Percentiles rank a stretch among this genome's conserved stretches.
Conservation (phyloP, 2,113 vertebrate genomes). For the Nematolebias whitei region DNA sequence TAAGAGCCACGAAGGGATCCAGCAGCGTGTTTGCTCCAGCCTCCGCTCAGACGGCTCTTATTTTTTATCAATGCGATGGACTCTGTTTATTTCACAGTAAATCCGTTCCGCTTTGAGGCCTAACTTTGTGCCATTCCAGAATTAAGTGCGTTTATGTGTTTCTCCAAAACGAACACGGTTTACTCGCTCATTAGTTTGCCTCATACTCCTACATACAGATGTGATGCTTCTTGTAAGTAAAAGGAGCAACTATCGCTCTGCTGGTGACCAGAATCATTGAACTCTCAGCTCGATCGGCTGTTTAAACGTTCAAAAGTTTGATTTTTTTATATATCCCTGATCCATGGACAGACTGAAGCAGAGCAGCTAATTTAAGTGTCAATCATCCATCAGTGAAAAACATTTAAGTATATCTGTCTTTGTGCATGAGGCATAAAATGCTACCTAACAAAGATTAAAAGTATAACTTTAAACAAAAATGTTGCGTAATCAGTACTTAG, state of each 20-base stretch:
- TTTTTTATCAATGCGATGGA: constrained; percentile 3
- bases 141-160: not conserved
- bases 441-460: no score
- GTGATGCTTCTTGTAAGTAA: not conserved
- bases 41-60: not conserved
- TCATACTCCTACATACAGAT: not conserved
- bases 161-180: not conserved
- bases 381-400: no score
- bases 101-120: not conserved
- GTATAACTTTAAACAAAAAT: no score
- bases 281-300: not conserved
- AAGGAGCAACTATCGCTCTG: not conserved
- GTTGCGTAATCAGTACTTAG: no score
- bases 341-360: no score
- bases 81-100: not conserved
- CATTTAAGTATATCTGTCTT: no score
- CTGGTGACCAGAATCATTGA: not conserved
- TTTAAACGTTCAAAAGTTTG: no score
- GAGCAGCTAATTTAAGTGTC: no score
- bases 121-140: constrained; percentile 4
- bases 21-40: not conserved
- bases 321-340: no score
- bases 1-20: constrained; percentile 5
- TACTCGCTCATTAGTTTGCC: not conserved
- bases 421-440: no score